Percentiles rank a stretch among this genome's conserved stretches.
phyloP scores from a whole-genome alignment of 2,797 vertebrate genomes.

The Gambusia yucatana region DNA sequence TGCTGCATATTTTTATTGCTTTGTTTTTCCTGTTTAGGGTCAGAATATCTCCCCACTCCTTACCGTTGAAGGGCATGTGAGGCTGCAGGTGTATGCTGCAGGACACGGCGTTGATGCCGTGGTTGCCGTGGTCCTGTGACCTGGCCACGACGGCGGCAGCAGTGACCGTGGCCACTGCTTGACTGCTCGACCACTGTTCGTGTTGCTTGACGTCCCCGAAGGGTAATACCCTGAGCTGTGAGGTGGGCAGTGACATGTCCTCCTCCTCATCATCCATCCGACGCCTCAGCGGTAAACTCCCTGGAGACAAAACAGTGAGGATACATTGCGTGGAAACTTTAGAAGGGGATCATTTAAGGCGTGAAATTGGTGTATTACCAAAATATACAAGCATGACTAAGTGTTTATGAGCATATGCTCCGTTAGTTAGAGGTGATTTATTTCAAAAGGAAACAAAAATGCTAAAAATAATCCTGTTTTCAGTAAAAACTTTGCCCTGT shows the following conservation, averaged over 20 bases:
- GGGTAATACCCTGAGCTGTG: constrained; percentile 71
- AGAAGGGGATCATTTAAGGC: constrained; percentile 13
- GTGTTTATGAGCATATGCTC: constrained; percentile 9
- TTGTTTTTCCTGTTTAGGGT: background rate
- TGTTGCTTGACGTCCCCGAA: constrained; percentile 70
- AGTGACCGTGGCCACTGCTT: constrained; percentile 55
- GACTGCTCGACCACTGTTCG: constrained; percentile 14
- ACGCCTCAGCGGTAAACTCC: constrained; percentile 81
- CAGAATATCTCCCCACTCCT: constrained; percentile 29
- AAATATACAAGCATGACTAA: background rate
- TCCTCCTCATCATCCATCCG: constrained; percentile 88
- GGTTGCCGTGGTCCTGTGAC: constrained; percentile 62
- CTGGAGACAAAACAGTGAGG: constrained; percentile 42
- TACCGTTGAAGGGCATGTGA: constrained; percentile 72
- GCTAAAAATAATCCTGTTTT: constrained; percentile 37
- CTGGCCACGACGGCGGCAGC: constrained; percentile 48
- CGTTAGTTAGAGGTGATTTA: constrained; percentile 33
- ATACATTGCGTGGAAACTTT: constrained; percentile 35
- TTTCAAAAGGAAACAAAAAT: constrained; percentile 36
- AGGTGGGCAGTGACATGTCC: constrained; percentile 80
- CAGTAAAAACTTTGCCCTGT: constrained; percentile 44
- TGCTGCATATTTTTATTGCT: background rate
- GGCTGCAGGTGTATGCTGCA: constrained; percentile 65
- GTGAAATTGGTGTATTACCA: constrained; percentile 2
- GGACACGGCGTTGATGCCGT: constrained; percentile 63